Conservation (phyloP, 2,113 vertebrate species). For the Blennius ocellaris region DNA sequence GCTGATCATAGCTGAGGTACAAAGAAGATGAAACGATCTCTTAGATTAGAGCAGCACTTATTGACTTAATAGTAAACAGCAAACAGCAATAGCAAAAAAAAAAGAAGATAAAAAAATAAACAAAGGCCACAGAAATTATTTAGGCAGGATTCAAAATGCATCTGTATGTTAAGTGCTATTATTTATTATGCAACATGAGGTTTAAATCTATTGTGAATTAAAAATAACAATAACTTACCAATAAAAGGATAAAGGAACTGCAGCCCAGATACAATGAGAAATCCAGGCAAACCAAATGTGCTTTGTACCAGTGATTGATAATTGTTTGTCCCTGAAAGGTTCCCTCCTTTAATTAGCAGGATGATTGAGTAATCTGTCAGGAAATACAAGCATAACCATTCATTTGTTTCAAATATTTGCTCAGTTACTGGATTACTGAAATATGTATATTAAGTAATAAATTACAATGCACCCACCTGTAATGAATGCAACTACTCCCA, state of each 20-base stretch:
- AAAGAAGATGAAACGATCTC: slow-evolving; percentile 30
- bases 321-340: slow-evolving; percentile 88
- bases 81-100: background rate
- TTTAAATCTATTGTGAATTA: background rate
- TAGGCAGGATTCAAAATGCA: background rate
- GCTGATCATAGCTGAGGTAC: slow-evolving; percentile 93
- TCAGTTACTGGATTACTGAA: background rate
- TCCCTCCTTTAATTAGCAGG: slow-evolving; percentile 92
- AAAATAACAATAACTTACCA: slow-evolving; percentile 83
- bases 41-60: no score
- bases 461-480: slow-evolving; percentile 83
- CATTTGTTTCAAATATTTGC: background rate
- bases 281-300: slow-evolving; percentile 91
- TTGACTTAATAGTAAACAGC: background rate
- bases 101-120: background rate
- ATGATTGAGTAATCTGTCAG: slow-evolving; percentile 94
- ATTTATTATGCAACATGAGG: no score
- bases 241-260: slow-evolving; percentile 98
- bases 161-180: background rate
- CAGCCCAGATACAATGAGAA: slow-evolving; percentile 88
- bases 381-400: slow-evolving; percentile 6
- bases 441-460: no score
- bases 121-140: background rate
- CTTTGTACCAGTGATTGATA: slow-evolving; percentile 93
- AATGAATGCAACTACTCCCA: slow-evolving; percentile 88